Evolutionary conservation across 1,140 invertebrate species (phyloP).

Genomic region (Atopsyche davidsoni): DNA sequence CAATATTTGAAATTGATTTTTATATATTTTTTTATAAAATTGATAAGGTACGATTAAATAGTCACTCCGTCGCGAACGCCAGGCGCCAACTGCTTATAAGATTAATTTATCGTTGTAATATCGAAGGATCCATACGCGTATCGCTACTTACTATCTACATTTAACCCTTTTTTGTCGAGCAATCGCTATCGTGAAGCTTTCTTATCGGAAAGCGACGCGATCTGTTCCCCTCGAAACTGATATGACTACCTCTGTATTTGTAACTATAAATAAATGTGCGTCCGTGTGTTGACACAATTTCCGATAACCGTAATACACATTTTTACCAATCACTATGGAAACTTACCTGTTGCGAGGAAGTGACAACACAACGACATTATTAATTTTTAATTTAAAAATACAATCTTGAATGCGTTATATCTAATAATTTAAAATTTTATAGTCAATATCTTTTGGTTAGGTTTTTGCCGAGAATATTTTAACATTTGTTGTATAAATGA

Average conservation of each 20-base stretch:
- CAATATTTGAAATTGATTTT: no score
- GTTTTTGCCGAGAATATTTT: no score
- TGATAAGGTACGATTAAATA: no score
- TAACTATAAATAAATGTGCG: slow-evolving; percentile 16
- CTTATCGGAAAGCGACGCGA: slow-evolving; percentile 17
- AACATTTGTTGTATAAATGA: no score
- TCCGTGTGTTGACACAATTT: slow-evolving; percentile 24
- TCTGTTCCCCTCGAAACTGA: slow-evolving; percentile 23
- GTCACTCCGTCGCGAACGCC: slow-evolving; percentile 4
- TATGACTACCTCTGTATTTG: slow-evolving; percentile 18
- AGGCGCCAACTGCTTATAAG: slow-evolving; percentile 9
- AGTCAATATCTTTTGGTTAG: no score
- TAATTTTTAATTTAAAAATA: no score
- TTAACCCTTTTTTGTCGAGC: slow-evolving; percentile 27
- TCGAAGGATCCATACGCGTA: slow-evolving; percentile 24
- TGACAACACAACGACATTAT: no score
- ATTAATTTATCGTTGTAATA: slow-evolving; percentile 32
- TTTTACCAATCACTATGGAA: slow-evolving; percentile 9
- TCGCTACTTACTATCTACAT: slow-evolving; percentile 28
- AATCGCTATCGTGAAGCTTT: slow-evolving; percentile 24
- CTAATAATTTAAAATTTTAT: no score
- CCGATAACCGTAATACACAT: slow-evolving; percentile 24
- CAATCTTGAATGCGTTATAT: no score
- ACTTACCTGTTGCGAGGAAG: slow-evolving; percentile 21
- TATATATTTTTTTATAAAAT: no score